phyloP scores from a whole-genome alignment of 2,113 vertebrate species.

The Phalacrocorax pelagicus region DNA sequence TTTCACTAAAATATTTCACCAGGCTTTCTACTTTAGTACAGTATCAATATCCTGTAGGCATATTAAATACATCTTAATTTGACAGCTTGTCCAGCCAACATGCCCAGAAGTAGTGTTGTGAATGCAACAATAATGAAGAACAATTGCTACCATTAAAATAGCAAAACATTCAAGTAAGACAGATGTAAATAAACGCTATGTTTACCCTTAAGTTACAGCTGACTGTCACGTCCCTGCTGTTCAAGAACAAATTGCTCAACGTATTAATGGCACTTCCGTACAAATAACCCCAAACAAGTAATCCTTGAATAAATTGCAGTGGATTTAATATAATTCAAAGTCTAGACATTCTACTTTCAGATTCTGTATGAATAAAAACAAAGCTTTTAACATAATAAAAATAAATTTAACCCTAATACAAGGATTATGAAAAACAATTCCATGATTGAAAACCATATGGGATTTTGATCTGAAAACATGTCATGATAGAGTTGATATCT shows the following conservation, averaged over 20 bases:
- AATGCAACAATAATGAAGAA: neutral
- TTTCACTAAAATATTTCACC: neutral
- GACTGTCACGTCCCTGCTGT: neutral
- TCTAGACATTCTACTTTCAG: constrained; percentile 54
- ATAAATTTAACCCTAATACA: constrained; percentile 58
- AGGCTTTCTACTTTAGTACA: neutral
- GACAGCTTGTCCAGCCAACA: neutral
- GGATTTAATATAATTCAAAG: constrained; percentile 61
- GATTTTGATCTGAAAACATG: constrained; percentile 5
- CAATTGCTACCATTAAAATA: neutral
- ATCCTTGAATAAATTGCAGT: constrained; percentile 36
- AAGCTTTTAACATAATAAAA: constrained; percentile 55
- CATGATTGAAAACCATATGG: constrained; percentile 44
- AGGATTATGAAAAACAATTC: constrained; percentile 51
- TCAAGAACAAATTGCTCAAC: neutral
- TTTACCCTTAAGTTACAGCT: neutral
- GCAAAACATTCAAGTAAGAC: neutral
- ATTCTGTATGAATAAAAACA: neutral
- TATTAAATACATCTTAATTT: neutral
- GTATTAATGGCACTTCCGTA: neutral
- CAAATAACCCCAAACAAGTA: constrained; percentile 43
- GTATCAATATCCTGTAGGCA: neutral
- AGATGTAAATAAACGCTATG: neutral
- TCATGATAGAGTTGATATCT: neutral
- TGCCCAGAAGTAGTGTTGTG: neutral